phyloP scores from a whole-genome alignment of 2,797 vertebrate species.

The Enteromius paludinosus region DNA sequence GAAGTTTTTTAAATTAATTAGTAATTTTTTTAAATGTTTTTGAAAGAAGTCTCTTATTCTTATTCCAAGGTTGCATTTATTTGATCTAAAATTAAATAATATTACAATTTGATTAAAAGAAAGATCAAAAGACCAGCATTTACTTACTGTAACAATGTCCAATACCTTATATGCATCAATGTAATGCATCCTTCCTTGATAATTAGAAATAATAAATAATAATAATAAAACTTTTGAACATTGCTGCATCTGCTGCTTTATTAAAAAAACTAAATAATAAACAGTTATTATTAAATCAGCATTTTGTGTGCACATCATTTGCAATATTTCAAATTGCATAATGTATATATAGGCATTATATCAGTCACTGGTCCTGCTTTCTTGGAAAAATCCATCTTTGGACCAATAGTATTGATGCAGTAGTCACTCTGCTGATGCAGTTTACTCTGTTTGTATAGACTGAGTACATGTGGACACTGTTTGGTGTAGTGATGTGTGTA shows the following conservation, averaged over 20 bases:
- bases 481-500: slow-evolving; percentile 27
- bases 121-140: neutral
- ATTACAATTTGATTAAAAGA: neutral
- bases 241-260: too few relatives aligned
- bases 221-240: too few relatives aligned
- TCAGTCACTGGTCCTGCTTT: neutral
- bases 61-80: neutral
- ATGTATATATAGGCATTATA: neutral
- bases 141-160: neutral
- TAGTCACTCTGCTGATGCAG: slow-evolving; percentile 20
- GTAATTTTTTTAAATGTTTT: neutral
- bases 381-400: slow-evolving; percentile 11
- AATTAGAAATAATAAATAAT: neutral
- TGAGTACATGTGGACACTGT: slow-evolving; percentile 31
- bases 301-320: neutral
- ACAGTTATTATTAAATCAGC: neutral
- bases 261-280: too few relatives aligned
- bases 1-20: neutral
- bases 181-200: neutral
- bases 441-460: slow-evolving; percentile 34
- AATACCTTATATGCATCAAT: neutral
- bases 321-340: neutral
- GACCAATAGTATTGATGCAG: slow-evolving; percentile 21
- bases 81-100: neutral
- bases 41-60: neutral